Base-by-base conservation (phyloP, 2,797 vertebrate genomes). In the Gorsachius magnificus region DNA sequence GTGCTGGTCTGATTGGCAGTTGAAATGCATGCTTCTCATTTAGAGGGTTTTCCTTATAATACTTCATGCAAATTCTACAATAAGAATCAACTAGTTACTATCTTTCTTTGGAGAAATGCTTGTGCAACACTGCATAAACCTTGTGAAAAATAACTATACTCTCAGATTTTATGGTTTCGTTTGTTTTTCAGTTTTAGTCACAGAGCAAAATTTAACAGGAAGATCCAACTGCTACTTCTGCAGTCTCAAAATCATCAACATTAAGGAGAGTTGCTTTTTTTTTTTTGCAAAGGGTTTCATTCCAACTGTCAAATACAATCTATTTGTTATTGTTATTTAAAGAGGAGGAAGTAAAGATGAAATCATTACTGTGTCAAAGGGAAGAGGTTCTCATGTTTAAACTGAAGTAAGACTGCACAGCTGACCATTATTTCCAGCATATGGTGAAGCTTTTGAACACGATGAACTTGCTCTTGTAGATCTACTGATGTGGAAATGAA, bases 401-500 rank as follows among this genome's bases (percentile, higher is more conserved):
- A 98, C 83, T 97, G 98, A 92, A 99, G 98, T 83, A 99, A 99
- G 70, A 98, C 98, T 68, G 98, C 98, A 97, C 99, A 99, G 96
- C 97, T 99, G 96, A 98, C 97, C 65, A 99, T 81, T 64, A 99
- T 98, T 97, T 99, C 99, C 97, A 99, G 98, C 97, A 99, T 98
- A 36, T 99, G 99, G 98, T 99, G 99, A 83, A 99, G 98, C 98
- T 99, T 99, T 66, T 98, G 98, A 58, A 99, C 96, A 91, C 98
- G 98, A 81, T 98, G 93, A 41, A 99, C 98, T 96, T 99, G 99
- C 72, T 99, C 99, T 94, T 99, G 99, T 31, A 98, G 92, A 79
- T 99, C 98, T 50, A 99, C 98, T 22, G 99, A 98, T 0, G 98
- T 98, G 97, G 98, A 99, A 95, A 99, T 96, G 96, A 99, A 99